Percentiles rank a stretch among this genome's conserved stretches.
These are phyloP conservation scores for Lucifuga dentata DNA, from an alignment of 2,113 vertebrate species.

Conservation along the genomic window DNA sequence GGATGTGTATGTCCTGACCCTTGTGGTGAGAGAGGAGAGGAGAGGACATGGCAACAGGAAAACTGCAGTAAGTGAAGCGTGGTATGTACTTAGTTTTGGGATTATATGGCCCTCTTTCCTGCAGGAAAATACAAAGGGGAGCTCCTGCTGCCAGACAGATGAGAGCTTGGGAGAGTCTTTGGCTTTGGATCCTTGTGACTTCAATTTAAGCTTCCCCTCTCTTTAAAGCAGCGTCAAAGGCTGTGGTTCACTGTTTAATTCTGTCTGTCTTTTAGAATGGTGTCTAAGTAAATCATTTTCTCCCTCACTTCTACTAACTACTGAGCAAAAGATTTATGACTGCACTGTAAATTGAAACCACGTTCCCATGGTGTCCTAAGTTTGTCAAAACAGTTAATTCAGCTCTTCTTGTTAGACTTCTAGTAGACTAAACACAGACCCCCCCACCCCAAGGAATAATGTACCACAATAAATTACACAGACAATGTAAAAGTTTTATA, in stretches of 20 bases:
- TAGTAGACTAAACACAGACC: slow-evolving; percentile 13
- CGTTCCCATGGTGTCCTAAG: slow-evolving; percentile 12
- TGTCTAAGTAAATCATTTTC: slow-evolving; percentile 31
- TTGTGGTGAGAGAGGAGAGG: slow-evolving; percentile 36
- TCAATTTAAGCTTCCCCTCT: slow-evolving; percentile 26
- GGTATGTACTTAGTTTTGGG: slow-evolving; percentile 65
- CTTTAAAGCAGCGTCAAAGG: slow-evolving; percentile 38
- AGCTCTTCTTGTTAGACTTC: slow-evolving; percentile 11
- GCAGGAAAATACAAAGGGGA: slow-evolving; percentile 50
- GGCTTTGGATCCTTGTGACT: slow-evolving; percentile 42
- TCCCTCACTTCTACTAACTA: slow-evolving; percentile 12
- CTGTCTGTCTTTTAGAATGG: slow-evolving; percentile 28
- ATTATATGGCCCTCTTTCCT: slow-evolving; percentile 59
- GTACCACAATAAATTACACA: slow-evolving; percentile 29
- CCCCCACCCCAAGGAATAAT: slow-evolving; percentile 11
- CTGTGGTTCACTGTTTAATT: slow-evolving; percentile 31
- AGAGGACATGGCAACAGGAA: slow-evolving; percentile 42
- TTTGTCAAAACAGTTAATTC: slow-evolving; percentile 28
- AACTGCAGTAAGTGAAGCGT: slow-evolving; percentile 52
- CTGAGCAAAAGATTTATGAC: slow-evolving; percentile 3
- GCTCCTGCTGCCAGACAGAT: slow-evolving; percentile 54
- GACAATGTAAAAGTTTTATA: slow-evolving; percentile 27
- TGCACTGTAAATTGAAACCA: slow-evolving; percentile 17
- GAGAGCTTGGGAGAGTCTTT: slow-evolving; percentile 55
- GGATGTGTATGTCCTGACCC: slow-evolving; percentile 57